Evolutionary conservation across 2,797 vertebrate species (phyloP).

Genomic region (Dallia pectoralis): DNA sequence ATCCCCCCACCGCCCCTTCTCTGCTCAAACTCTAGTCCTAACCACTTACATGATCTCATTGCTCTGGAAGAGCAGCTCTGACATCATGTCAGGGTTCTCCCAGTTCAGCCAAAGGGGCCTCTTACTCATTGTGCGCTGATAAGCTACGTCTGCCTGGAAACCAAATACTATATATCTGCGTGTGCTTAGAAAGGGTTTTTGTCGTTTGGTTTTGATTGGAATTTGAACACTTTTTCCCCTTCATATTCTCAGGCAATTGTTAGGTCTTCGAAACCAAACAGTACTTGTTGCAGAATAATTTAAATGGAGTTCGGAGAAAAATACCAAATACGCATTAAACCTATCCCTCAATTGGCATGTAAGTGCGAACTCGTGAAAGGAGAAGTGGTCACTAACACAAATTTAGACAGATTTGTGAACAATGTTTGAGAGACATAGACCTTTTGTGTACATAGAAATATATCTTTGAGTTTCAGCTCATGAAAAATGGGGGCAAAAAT

Average conservation of each 20-base stretch:
- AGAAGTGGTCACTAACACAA: too few species aligned
- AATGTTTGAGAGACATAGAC: too few species aligned
- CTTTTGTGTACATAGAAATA: too few species aligned
- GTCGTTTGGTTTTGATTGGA: neutral
- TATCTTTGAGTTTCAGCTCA: too few species aligned
- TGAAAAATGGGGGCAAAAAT: too few species aligned
- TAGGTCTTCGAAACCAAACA: neutral
- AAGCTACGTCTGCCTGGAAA: neutral
- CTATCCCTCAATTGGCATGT: too few species aligned
- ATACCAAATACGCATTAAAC: too few species aligned
- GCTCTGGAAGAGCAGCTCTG: constrained; percentile 87
- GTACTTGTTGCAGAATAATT: constrained; percentile 1
- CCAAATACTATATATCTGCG: neutral
- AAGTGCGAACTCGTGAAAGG: too few species aligned
- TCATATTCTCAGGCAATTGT: constrained; percentile 5
- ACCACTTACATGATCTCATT: constrained; percentile 76
- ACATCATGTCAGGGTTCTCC: constrained; percentile 91
- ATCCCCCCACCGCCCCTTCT: too few species aligned
- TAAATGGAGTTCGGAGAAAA: neutral
- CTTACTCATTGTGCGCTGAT: neutral
- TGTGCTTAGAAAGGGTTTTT: neutral
- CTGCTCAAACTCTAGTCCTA: too few species aligned
- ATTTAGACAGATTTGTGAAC: too few species aligned
- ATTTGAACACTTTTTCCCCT: neutral
- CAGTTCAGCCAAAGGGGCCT: constrained; percentile 48